phyloP scores from a whole-genome alignment of 37 sponge, comb jelly and placozoan genomes.

The Dysidea cf. avara region DNA sequence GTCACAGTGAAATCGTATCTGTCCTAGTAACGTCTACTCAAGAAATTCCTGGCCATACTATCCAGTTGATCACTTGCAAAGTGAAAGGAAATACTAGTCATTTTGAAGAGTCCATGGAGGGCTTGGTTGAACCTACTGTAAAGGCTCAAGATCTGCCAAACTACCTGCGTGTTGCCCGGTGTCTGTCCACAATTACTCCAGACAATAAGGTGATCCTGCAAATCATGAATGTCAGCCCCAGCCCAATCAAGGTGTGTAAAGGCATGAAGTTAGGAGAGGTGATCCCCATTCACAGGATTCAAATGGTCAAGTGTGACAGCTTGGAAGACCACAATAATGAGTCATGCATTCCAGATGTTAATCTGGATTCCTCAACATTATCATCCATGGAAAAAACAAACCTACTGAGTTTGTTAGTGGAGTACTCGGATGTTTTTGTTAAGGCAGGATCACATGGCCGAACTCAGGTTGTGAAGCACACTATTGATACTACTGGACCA shows the following conservation, averaged over 20 bases:
- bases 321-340: neutral
- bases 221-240: neutral
- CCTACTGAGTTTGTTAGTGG: neutral
- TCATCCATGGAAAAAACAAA: neutral
- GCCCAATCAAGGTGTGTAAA: neutral
- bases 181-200: constrained; percentile 1
- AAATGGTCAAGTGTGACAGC: too few relatives aligned
- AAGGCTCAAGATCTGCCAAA: constrained; percentile 9
- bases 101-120: constrained; percentile 1
- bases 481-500: constrained; percentile 14
- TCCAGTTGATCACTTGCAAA: too few relatives aligned
- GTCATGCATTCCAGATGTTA: neutral
- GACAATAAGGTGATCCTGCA: too few relatives aligned
- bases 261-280: constrained; percentile 2
- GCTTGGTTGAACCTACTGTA: constrained; percentile 10
- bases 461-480: constrained; percentile 11
- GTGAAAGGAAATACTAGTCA: too few relatives aligned
- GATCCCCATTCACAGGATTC: neutral
- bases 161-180: neutral
- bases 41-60: neutral
- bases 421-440: neutral
- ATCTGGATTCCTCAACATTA: neutral
- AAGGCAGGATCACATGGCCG: neutral
- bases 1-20: too few relatives aligned
- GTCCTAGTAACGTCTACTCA: neutral